These are phyloP conservation scores for Drosophila biarmipes DNA, from an alignment of 1,140 invertebrate species.

Conservation along the genomic window DNA sequence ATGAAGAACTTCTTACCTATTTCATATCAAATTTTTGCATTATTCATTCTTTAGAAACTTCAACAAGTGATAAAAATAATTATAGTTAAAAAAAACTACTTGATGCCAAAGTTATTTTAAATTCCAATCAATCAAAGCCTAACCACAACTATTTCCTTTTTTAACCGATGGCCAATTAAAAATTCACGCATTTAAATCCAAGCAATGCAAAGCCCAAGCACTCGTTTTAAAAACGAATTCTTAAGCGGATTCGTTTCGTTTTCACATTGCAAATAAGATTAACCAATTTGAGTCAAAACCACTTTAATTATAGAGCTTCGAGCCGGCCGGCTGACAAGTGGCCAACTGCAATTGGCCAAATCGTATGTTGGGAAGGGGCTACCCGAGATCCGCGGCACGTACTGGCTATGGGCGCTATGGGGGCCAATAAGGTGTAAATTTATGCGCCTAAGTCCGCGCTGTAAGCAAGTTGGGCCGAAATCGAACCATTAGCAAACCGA, in stretches of 20 bases:
- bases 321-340: constrained; percentile 53
- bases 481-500: constrained; percentile 56
- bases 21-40: too few relatives aligned
- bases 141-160: neutral
- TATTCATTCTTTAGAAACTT: too few relatives aligned
- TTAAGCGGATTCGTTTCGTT: constrained; percentile 50
- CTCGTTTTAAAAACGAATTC: constrained; percentile 49
- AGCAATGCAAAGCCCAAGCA: constrained; percentile 36
- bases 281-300: constrained; percentile 82
- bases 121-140: constrained; percentile 7
- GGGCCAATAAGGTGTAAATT: constrained; percentile 83
- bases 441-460: constrained; percentile 58
- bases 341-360: constrained; percentile 53
- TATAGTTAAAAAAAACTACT: too few relatives aligned
- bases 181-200: constrained; percentile 54
- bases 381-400: constrained; percentile 55
- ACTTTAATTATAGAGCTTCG: constrained; percentile 74
- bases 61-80: too few relatives aligned
- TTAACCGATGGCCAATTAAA: constrained; percentile 12
- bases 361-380: constrained; percentile 27
- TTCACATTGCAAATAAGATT: constrained; percentile 70
- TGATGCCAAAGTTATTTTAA: too few relatives aligned
- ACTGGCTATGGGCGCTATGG: constrained; percentile 73
- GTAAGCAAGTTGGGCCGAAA: constrained; percentile 29
- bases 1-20: too few relatives aligned